Conservation (phyloP, 2,797 vertebrate genomes). For the Dendrocincla tyrannina region DNA sequence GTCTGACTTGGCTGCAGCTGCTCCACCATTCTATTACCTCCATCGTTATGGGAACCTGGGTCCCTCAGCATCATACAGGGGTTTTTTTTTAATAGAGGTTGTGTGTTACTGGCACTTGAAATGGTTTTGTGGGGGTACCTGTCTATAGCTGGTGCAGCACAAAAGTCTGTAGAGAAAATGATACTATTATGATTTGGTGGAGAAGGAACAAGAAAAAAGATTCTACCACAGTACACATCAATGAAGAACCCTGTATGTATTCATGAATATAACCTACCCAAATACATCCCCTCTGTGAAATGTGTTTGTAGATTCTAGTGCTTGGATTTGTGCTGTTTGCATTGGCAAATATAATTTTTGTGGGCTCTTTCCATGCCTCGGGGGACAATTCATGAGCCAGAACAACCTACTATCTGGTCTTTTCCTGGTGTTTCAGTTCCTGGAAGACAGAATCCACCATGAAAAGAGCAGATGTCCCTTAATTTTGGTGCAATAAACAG, state of each 20-base stretch:
- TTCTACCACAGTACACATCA: neutral
- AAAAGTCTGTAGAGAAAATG: neutral
- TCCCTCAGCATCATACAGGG: neutral
- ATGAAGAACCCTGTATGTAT: neutral
- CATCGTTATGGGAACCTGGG: neutral
- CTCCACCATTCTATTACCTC: neutral
- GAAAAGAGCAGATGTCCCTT: conserved; percentile 5
- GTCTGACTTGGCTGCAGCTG: neutral
- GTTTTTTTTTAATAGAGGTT: neutral
- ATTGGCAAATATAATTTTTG: neutral
- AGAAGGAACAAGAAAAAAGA: neutral
- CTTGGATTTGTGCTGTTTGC: neutral
- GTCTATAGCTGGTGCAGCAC: neutral
- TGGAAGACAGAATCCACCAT: conserved; percentile 1
- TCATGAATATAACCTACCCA: neutral
- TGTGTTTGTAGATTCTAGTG: neutral
- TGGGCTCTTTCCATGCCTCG: neutral
- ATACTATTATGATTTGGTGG: neutral
- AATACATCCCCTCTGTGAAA: neutral
- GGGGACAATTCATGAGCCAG: neutral
- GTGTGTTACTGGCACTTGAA: neutral
- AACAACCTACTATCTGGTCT: neutral
- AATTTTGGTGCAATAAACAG: conserved; percentile 9
- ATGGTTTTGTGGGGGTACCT: fast-evolving
- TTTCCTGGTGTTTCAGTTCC: neutral